phyloP scores from a whole-genome alignment of 2,113 vertebrate genomes.

The Trochalopteron elliotii region DNA sequence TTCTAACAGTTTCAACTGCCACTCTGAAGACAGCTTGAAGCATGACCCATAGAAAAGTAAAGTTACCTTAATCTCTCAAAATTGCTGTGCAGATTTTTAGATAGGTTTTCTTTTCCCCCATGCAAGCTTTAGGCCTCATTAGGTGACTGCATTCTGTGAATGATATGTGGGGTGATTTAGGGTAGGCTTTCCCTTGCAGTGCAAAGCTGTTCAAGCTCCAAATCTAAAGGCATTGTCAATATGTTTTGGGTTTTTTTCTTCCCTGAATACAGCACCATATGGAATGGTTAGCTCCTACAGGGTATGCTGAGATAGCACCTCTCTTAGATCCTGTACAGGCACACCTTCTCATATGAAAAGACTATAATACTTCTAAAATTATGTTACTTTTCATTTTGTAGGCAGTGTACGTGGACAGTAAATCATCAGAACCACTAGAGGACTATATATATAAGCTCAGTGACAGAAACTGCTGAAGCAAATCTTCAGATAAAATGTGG shows the following conservation, averaged over 20 bases:
- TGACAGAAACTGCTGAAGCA: neutral
- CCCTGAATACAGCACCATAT: neutral
- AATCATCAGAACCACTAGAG: neutral
- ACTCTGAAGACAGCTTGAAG: neutral
- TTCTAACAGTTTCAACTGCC: neutral
- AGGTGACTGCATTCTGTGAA: neutral
- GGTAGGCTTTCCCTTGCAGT: neutral
- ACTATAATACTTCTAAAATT: neutral
- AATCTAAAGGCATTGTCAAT: neutral
- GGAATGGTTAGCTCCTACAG: neutral
- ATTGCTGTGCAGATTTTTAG: neutral
- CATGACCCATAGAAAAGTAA: neutral
- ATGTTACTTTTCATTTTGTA: neutral
- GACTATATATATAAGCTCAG: neutral
- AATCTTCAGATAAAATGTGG: neutral
- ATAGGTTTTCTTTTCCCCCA: accelerated
- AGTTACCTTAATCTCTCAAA: neutral
- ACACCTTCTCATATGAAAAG: neutral
- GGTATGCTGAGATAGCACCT: neutral
- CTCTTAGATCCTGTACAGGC: neutral
- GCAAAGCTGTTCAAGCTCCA: neutral
- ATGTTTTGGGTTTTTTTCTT: neutral
- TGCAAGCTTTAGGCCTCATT: neutral
- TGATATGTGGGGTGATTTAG: neutral
- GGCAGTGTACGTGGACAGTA: neutral